Conservation (phyloP, 2,113 vertebrate genomes). For the Carollia perspicillata region DNA sequence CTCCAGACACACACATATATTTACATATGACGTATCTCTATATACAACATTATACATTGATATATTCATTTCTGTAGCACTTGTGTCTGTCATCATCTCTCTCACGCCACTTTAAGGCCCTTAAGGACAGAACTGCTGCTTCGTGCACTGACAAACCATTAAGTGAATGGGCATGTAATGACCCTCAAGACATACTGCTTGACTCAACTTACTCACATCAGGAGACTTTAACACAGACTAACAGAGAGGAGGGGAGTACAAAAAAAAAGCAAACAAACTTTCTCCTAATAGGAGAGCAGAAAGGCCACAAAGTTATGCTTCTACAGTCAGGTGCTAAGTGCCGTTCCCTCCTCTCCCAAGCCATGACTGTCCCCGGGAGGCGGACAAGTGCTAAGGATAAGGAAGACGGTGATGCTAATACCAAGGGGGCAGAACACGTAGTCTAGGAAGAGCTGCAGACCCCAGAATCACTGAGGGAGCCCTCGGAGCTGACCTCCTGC, state of each 20-base stretch:
- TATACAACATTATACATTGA: not conserved
- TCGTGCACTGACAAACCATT: not conserved
- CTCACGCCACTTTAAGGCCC: not conserved
- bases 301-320: not conserved
- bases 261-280: too few relatives aligned
- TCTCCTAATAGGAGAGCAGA: not conserved
- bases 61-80: not conserved
- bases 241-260: not conserved
- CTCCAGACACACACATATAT: not conserved
- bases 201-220: not conserved
- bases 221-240: not conserved
- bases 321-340: not conserved
- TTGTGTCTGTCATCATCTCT: not conserved
- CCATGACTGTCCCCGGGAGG: not conserved
- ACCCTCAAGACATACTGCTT: not conserved
- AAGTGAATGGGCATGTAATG: not conserved
- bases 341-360: not conserved
- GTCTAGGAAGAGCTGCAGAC: not conserved
- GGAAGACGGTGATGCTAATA: rapidly evolving
- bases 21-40: not conserved
- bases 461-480: not conserved
- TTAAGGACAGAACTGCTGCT: not conserved
- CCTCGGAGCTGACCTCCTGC: not conserved
- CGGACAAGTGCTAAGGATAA: not conserved
- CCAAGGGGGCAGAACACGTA: not conserved